Evolutionary conservation across 2,888 invertebrate genomes (phyloP).

Genomic region (Drymonia ruficornis): DNA sequence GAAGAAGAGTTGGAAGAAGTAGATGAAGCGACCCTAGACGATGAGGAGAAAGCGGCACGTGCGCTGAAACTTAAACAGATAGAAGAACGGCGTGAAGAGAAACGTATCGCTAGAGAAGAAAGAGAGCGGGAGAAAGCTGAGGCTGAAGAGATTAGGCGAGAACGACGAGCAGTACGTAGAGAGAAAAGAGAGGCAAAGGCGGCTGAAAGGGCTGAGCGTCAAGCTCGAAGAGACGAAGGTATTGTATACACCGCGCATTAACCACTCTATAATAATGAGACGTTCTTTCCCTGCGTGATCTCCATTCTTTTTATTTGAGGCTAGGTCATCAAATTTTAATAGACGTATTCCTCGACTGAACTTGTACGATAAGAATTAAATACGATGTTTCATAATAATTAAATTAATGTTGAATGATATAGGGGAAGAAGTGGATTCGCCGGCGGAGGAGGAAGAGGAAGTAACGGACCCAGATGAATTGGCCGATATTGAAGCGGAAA

Average conservation of each 20-base stretch:
- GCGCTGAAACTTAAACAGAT: conserved; percentile 55
- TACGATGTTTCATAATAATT: conserved; percentile 11
- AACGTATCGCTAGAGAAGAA: conserved; percentile 56
- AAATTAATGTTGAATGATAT: background rate
- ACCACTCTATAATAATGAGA: too few relatives aligned
- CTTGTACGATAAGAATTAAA: background rate
- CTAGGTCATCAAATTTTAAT: too few relatives aligned
- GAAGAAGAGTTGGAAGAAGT: conserved; percentile 71
- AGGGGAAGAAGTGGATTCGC: conserved; percentile 75
- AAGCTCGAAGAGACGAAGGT: conserved; percentile 65
- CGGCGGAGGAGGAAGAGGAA: conserved; percentile 70
- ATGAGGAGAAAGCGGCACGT: conserved; percentile 68
- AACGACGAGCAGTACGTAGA: conserved; percentile 62
- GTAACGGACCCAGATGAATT: conserved; percentile 67
- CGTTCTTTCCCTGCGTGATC: too few relatives aligned
- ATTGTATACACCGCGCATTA: background rate
- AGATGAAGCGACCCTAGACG: conserved; percentile 69
- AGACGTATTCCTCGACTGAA: too few relatives aligned
- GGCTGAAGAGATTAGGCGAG: conserved; percentile 56
- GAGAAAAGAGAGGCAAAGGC: conserved; percentile 64
- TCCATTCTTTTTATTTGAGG: too few relatives aligned
- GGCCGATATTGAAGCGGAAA: conserved; percentile 75
- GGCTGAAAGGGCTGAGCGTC: conserved; percentile 58
- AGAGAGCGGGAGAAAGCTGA: conserved; percentile 56
- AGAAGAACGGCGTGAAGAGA: conserved; percentile 52